Base-by-base conservation (phyloP, 2,797 vertebrate genomes). In the Euthynnus affinis region DNA sequence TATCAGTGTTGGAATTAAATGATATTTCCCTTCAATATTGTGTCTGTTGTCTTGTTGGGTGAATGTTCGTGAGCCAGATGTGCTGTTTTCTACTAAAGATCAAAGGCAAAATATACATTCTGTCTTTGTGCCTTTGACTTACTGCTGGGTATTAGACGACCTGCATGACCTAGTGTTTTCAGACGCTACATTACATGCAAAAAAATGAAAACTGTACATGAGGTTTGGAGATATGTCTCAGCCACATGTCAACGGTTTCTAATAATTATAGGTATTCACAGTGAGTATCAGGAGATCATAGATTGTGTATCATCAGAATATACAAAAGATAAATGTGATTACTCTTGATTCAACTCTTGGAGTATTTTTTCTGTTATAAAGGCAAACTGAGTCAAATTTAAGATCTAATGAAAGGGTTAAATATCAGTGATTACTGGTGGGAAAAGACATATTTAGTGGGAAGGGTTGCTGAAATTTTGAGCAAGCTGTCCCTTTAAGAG, bases 401-500 rank as follows among this genome's bases (percentile, higher is more conserved):
- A 76, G 18, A 14, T 8, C 13, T 17, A 32, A 5, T 27, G n/a
- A 56, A 63, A 57, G 44, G 22, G n/a, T 52, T 58, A 15, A 0
- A 70, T 60, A 51, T 14, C 14, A 48, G 25, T 56, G 46, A 5
- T 60, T 18, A 29, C 0, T 46, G 6, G n/a, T 69, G 22, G 27
- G 27, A 53, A 68, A 79, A 29, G 59, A 42, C 51, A 6, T 22
- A 69, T 71, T 66, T 61, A 63, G 29, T 40, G 40, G 20, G 14
- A 53, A 27, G 56, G 44, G 76, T 29, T 61, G n/a, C 23, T 29
- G 9, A 58, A 71, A 51, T 74, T 77, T 13, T 72, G 32, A 57
- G 57, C 46, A 87, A 85, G 64, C 86, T 85, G 86, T 87, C 74
- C 52, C 88, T 92, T 92, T 91, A 88, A 87, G 85, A 80, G 22